phyloP scores from a whole-genome alignment of 2,797 vertebrate genomes.

The Hoplostethus atlanticus region DNA sequence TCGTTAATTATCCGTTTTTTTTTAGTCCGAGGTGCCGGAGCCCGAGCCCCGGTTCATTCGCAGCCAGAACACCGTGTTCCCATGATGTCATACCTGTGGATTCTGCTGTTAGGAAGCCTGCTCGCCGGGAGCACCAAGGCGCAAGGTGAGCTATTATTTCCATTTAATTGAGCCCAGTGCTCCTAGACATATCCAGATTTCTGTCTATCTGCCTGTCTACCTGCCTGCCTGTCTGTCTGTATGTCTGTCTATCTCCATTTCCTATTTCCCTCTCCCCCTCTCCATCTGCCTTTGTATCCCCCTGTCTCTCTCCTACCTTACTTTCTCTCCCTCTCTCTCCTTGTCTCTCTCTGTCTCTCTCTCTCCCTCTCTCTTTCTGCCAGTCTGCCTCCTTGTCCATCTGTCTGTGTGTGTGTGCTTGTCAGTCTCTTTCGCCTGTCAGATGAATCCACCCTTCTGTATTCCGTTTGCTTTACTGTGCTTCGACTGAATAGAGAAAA shows the following conservation, averaged over 20 bases:
- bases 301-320: slow-evolving; percentile 25
- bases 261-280: slow-evolving; percentile 30
- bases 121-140: slow-evolving; percentile 71
- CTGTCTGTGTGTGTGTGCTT: not conserved
- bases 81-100: slow-evolving; percentile 87
- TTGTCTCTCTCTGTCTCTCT: not conserved
- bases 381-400: slow-evolving; percentile 29
- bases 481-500: slow-evolving; percentile 6
- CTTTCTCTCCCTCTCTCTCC: slow-evolving; percentile 7
- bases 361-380: slow-evolving; percentile 2
- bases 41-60: slow-evolving; percentile 43
- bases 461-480: slow-evolving; percentile 28
- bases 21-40: slow-evolving; percentile 30
- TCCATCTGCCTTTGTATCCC: slow-evolving; percentile 32
- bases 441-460: slow-evolving; percentile 38
- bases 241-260: slow-evolving; percentile 10
- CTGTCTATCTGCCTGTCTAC: not conserved
- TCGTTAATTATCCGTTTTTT: slow-evolving; percentile 34
- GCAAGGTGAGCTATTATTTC: slow-evolving; percentile 75
- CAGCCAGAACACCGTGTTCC: slow-evolving; percentile 76
- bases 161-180: slow-evolving; percentile 25
- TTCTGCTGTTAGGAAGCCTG: slow-evolving; percentile 83
- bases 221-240: slow-evolving; percentile 13
- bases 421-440: slow-evolving; percentile 31
- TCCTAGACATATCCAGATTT: not conserved